Percentiles rank a stretch among this genome's conserved stretches.
Evolutionary conservation across 2,797 vertebrate genomes (phyloP).

Genomic region (Malurus leucopterus): DNA sequence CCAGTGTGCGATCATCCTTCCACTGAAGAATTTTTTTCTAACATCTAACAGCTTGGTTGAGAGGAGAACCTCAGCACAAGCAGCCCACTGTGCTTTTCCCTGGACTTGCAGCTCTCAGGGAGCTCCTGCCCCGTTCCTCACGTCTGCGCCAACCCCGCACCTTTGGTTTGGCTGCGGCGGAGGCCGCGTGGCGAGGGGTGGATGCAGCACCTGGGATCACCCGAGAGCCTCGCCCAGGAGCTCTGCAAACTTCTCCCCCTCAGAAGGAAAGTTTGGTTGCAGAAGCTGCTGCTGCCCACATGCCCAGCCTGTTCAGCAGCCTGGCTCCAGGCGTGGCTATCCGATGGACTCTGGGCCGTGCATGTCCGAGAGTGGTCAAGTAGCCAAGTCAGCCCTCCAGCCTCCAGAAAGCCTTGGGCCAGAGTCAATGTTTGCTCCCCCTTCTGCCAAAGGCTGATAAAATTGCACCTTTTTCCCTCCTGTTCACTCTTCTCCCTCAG

Average conservation of each 20-base stretch:
- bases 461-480: background rate
- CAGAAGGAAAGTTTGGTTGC: background rate
- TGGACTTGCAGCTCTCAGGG: rapidly evolving
- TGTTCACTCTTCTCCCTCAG: background rate
- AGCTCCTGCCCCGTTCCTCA: rapidly evolving
- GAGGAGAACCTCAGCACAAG: rapidly evolving
- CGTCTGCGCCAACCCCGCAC: rapidly evolving
- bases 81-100: rapidly evolving
- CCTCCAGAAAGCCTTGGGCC: background rate
- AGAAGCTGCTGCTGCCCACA: background rate
- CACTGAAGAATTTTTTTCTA: too few relatives aligned
- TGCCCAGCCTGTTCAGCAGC: rapidly evolving
- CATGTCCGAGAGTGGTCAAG: rapidly evolving
- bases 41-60: background rate
- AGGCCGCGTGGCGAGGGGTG: rapidly evolving
- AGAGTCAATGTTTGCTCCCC: background rate
- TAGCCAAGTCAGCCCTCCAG: background rate
- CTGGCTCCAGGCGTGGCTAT: background rate
- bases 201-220: background rate
- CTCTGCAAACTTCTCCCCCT: background rate
- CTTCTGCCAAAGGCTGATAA: background rate
- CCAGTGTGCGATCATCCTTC: too few relatives aligned
- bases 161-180: background rate
- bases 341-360: rapidly evolving
- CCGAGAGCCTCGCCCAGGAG: rapidly evolving